Conservation (phyloP, 2,888 invertebrate species). For the Stenodera caucasica region DNA sequence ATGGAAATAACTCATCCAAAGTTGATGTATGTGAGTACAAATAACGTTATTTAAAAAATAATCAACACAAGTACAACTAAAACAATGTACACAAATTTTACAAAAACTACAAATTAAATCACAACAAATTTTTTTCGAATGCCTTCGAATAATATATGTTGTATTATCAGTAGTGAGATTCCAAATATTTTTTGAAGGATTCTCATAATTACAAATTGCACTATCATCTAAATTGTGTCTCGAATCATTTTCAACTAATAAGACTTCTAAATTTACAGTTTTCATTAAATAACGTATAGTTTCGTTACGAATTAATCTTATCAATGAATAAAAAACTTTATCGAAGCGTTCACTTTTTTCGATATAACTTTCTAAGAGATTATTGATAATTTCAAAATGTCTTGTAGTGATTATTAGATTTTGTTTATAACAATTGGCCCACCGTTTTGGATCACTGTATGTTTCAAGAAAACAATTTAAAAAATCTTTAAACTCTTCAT, state of each 20-base stretch:
- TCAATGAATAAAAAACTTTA: slow-evolving; percentile 20
- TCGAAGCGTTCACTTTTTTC: slow-evolving; percentile 17
- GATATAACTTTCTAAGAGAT: slow-evolving; percentile 15
- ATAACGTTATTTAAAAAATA: slow-evolving; percentile 21
- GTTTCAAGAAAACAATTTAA: slow-evolving; percentile 10
- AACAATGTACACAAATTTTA: slow-evolving; percentile 20
- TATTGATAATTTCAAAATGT: slow-evolving; percentile 12
- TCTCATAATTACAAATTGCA: background rate
- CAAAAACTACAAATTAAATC: slow-evolving; percentile 19
- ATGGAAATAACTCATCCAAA: slow-evolving; percentile 20
- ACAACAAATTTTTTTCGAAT: slow-evolving; percentile 17
- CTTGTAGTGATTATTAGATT: slow-evolving; percentile 2
- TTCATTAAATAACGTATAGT: slow-evolving; percentile 16
- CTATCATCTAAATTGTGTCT: slow-evolving; percentile 1
- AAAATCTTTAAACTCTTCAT: slow-evolving; percentile 21
- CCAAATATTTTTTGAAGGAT: slow-evolving; percentile 15
- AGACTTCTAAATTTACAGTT: background rate
- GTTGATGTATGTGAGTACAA: slow-evolving; percentile 23
- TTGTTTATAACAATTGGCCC: slow-evolving; percentile 19
- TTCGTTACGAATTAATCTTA: slow-evolving; percentile 21
- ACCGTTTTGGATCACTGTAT: slow-evolving; percentile 15
- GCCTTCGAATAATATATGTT: slow-evolving; percentile 13
- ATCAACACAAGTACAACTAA: slow-evolving; percentile 25
- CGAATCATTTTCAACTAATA: slow-evolving; percentile 15
- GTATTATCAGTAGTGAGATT: slow-evolving; percentile 5